A percentile compares a stretch with the other conserved stretches of the same genome.
phyloP scores from a whole-genome alignment of 2,797 vertebrate species.

The Notolabrus celidotus region DNA sequence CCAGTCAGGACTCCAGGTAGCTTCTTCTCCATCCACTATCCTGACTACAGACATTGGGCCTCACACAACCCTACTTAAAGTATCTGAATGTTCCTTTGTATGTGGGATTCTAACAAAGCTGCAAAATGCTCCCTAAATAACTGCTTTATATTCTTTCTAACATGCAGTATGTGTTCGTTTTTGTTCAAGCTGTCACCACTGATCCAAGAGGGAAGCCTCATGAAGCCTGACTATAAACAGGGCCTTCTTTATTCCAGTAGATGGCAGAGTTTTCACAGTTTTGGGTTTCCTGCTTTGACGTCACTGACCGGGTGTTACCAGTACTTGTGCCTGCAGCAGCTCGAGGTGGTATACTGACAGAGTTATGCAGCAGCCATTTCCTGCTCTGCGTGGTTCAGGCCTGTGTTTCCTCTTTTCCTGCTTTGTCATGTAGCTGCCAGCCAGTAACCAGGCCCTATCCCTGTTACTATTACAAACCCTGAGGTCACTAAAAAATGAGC shows the following conservation, averaged over 20 bases:
- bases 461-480: neutral
- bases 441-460: neutral
- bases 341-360: constrained; percentile 50
- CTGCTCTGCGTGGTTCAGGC: constrained; percentile 50
- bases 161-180: too few relatives aligned
- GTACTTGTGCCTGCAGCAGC: constrained; percentile 56
- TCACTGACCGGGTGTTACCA: constrained; percentile 38
- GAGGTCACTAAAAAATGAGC: neutral
- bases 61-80: too few relatives aligned
- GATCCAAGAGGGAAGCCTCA: too few relatives aligned
- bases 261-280: constrained; percentile 45
- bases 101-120: too few relatives aligned
- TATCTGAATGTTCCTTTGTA: too few relatives aligned
- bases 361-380: constrained; percentile 69
- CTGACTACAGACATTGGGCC: too few relatives aligned
- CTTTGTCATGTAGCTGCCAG: constrained; percentile 27
- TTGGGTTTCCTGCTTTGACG: constrained; percentile 2
- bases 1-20: too few relatives aligned
- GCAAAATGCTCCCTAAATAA: too few relatives aligned
- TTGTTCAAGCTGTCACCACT: too few relatives aligned
- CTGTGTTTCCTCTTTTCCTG: constrained; percentile 54
- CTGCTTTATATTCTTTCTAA: too few relatives aligned
- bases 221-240: too few relatives aligned
- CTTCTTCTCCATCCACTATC: too few relatives aligned
- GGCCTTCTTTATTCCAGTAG: constrained; percentile 66